phyloP scores from a whole-genome alignment of 2,797 vertebrate species.

The Bovichtus variegatus region DNA sequence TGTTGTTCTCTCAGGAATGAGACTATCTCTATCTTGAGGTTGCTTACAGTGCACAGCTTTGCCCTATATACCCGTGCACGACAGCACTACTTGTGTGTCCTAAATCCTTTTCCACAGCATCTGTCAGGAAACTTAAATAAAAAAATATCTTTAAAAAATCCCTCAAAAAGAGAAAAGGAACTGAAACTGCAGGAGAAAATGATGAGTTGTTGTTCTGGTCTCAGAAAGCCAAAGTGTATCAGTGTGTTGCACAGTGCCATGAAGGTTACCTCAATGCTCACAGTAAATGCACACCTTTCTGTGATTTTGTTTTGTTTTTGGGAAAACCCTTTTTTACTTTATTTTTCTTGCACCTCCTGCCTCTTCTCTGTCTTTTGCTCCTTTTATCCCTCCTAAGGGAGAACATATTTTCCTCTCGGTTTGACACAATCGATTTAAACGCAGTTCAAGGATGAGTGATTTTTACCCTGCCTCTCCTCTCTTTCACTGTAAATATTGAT shows the following conservation, averaged over 20 bases:
- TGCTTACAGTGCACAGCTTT: no score
- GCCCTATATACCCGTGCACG: no score
- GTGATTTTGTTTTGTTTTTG: slow-evolving; percentile 9
- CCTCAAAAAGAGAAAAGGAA: no score
- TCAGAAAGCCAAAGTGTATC: slow-evolving; percentile 2
- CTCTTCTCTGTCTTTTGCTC: slow-evolving; percentile 38
- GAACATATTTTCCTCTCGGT: slow-evolving; percentile 66
- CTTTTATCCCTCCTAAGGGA: slow-evolving; percentile 55
- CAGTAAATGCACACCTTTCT: background rate
- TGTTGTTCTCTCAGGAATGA: no score
- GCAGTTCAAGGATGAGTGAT: slow-evolving; percentile 70
- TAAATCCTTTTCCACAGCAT: no score
- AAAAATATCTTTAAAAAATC: no score
- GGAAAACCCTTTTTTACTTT: slow-evolving; percentile 21
- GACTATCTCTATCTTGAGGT: no score
- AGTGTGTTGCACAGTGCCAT: slow-evolving; percentile 3
- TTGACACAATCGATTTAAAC: slow-evolving; percentile 71
- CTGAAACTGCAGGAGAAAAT: no score
- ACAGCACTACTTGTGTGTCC: no score
- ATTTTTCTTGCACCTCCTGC: slow-evolving; percentile 22
- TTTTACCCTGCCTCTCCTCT: slow-evolving; percentile 19
- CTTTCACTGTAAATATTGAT: slow-evolving; percentile 18
- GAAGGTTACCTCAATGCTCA: background rate
- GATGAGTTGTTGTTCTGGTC: background rate
- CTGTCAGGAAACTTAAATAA: no score